Conservation (phyloP, 2,888 invertebrate species). For the Temnothorax ravouxi region DNA sequence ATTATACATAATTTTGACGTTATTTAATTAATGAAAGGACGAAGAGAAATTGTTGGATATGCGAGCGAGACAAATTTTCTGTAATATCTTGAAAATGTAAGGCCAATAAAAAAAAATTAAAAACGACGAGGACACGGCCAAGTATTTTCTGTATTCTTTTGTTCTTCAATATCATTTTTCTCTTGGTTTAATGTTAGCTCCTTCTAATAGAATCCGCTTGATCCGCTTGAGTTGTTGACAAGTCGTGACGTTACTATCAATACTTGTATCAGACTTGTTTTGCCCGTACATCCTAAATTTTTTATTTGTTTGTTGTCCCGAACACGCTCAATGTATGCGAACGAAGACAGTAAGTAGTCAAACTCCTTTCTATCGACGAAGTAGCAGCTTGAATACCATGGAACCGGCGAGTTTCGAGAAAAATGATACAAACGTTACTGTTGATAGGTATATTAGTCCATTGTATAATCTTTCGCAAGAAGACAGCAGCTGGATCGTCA, state of each 20-base stretch:
- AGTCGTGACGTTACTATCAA: slow-evolving; percentile 11
- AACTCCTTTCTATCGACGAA: neutral
- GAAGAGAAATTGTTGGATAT: slow-evolving; percentile 72
- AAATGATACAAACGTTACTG: slow-evolving; percentile 74
- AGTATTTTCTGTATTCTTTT: neutral
- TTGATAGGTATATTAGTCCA: slow-evolving; percentile 73
- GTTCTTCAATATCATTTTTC: neutral
- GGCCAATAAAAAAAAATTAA: slow-evolving; percentile 81
- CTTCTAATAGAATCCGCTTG: neutral
- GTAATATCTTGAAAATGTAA: slow-evolving; percentile 81
- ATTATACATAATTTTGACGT: slow-evolving; percentile 69
- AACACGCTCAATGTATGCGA: slow-evolving; percentile 13
- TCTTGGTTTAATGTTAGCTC: neutral
- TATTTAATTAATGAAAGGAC: slow-evolving; percentile 60
- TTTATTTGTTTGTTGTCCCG: slow-evolving; percentile 80
- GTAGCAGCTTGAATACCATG: slow-evolving; percentile 59
- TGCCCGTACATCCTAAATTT: slow-evolving; percentile 69
- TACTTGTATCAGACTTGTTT: slow-evolving; percentile 61
- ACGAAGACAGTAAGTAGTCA: slow-evolving; percentile 41
- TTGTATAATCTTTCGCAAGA: slow-evolving; percentile 91
- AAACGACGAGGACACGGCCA: slow-evolving; percentile 54
- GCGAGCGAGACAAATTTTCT: slow-evolving; percentile 69
- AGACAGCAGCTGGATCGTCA: slow-evolving; percentile 96
- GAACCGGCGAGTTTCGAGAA: slow-evolving; percentile 63
- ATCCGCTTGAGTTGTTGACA: slow-evolving; percentile 38